These are phyloP conservation scores for Mus spretus DNA, from an alignment of 2,797 vertebrate genomes.

Conservation along the genomic window DNA sequence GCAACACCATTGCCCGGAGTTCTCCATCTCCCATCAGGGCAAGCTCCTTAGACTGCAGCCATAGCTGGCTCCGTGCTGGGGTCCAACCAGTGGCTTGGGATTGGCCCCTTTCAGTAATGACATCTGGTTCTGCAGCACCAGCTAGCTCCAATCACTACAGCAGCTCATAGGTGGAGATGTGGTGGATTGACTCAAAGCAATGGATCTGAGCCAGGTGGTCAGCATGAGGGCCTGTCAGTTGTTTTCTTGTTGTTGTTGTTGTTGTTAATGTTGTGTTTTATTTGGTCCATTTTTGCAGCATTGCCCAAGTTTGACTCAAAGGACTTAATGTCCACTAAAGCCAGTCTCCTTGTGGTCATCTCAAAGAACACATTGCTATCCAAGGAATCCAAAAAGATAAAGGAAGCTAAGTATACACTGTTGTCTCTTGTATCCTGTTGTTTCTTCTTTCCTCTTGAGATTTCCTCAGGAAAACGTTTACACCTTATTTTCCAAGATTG, in stretches of 20 bases:
- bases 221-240: background rate
- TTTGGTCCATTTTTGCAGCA: background rate
- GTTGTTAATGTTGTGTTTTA: background rate
- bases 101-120: background rate
- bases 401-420: background rate
- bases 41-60: background rate
- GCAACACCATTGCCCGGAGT: background rate
- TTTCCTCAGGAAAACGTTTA: background rate
- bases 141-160: background rate
- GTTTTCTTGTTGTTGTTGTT: background rate
- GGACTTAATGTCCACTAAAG: conserved; percentile 16
- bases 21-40: background rate
- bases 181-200: background rate
- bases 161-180: background rate
- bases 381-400: conserved; percentile 45
- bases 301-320: background rate
- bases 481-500: conserved; percentile 44
- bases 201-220: background rate
- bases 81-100: background rate
- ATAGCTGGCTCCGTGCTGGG: background rate
- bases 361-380: conserved; percentile 23
- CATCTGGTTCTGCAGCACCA: background rate
- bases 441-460: conserved; percentile 46
- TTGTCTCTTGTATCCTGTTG: conserved; percentile 41
- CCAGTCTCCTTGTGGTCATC: background rate